These are phyloP conservation scores for Peribatodes rhomboidaria DNA, from an alignment of 2,888 invertebrate species.

Conservation along the genomic window DNA sequence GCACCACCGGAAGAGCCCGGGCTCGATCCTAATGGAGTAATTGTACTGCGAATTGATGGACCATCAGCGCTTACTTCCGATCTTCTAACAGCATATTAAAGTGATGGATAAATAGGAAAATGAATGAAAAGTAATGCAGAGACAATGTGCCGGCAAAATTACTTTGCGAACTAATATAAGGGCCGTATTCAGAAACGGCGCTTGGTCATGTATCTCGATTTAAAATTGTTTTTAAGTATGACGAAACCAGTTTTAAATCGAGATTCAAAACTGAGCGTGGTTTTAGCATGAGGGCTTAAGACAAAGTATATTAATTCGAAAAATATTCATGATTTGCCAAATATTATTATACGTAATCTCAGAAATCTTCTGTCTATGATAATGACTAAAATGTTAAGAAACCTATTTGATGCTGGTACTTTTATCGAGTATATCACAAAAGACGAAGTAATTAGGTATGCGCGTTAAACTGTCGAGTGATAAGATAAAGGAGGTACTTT, in stretches of 20 bases:
- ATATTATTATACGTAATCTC: too few species aligned
- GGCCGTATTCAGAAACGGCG: too few species aligned
- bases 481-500: constrained; percentile 40
- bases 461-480: constrained; percentile 36
- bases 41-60: constrained; percentile 74
- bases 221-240: too few species aligned
- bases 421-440: constrained; percentile 35
- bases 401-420: constrained; percentile 1
- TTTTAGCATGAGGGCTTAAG: too few species aligned
- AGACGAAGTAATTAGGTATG: constrained; percentile 32
- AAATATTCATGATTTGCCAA: too few species aligned
- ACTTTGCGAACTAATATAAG: neutral
- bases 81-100: constrained; percentile 58
- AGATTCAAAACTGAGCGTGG: too few species aligned
- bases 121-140: neutral
- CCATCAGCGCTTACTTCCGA: constrained; percentile 67
- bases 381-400: neutral
- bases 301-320: too few species aligned
- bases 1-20: constrained; percentile 59
- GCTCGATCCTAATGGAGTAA: constrained; percentile 71
- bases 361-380: neutral
- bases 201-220: too few species aligned
- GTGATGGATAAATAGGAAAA: constrained; percentile 28
- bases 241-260: too few species aligned
- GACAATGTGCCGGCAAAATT: neutral